Conservation (phyloP, 2,888 invertebrate genomes). For the Epinotia nisella region DNA sequence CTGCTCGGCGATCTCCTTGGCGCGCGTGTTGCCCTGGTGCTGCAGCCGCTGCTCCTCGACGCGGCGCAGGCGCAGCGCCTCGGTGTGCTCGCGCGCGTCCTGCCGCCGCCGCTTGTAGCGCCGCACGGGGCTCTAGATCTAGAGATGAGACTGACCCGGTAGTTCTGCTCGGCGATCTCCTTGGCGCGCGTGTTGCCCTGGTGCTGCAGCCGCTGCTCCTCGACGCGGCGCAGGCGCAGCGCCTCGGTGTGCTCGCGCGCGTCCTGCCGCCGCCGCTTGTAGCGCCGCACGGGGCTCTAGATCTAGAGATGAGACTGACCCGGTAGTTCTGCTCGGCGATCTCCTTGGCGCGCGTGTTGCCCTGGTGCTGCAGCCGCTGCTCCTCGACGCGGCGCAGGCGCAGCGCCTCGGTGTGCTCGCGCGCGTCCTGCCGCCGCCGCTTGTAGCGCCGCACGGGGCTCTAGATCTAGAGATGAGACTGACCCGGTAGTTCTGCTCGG, state of each 20-base stretch:
- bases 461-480: constrained; percentile 94
- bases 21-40: constrained; percentile 97
- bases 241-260: constrained; percentile 95
- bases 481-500: constrained; percentile 94
- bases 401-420: constrained; percentile 94
- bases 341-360: constrained; percentile 96
- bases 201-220: constrained; percentile 95
- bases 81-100: constrained; percentile 93
- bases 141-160: constrained; percentile 88
- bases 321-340: constrained; percentile 97
- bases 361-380: constrained; percentile 94
- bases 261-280: constrained; percentile 91
- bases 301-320: constrained; percentile 91
- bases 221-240: constrained; percentile 92
- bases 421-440: constrained; percentile 91
- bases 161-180: constrained; percentile 97
- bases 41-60: constrained; percentile 95
- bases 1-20: constrained; percentile 97
- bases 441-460: constrained; percentile 94
- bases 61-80: constrained; percentile 93
- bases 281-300: constrained; percentile 95
- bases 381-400: constrained; percentile 95
- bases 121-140: constrained; percentile 97
- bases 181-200: constrained; percentile 97
- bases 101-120: constrained; percentile 91